These are phyloP conservation scores for Aegithalos caudatus DNA, from an alignment of 2,113 vertebrate genomes.

Conservation along the genomic window DNA sequence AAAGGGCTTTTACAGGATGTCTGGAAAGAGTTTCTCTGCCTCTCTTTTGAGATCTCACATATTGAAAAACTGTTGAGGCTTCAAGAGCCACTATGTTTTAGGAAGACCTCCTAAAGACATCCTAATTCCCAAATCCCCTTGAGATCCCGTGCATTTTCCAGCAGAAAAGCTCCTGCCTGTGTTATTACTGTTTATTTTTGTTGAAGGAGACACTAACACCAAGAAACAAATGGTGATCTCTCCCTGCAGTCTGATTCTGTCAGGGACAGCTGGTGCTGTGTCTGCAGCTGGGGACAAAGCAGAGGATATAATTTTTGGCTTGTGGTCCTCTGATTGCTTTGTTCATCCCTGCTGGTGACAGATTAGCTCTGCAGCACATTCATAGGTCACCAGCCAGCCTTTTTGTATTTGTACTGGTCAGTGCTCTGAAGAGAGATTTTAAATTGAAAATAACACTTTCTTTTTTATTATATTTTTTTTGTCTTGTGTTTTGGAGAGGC, in stretches of 20 bases:
- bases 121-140: constrained; percentile 38
- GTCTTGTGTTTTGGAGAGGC: background rate
- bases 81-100: background rate
- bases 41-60: background rate
- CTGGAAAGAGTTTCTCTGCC: background rate
- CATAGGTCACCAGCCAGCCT: constrained; percentile 30
- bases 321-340: constrained; percentile 25
- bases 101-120: constrained; percentile 34
- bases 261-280: constrained; percentile 21
- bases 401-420: constrained; percentile 28
- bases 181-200: constrained; percentile 52
- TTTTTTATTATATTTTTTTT: constrained; percentile 66
- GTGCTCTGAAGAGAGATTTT: constrained; percentile 7
- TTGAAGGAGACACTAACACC: constrained; percentile 43
- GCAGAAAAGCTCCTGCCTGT: constrained; percentile 17
- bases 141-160: background rate
- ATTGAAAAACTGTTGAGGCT: background rate
- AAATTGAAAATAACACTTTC: constrained; percentile 45
- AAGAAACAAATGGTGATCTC: background rate
- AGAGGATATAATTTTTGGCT: constrained; percentile 37
- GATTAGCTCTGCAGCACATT: constrained; percentile 41
- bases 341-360: constrained; percentile 39
- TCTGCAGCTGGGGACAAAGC: background rate
- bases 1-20: background rate
- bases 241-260: constrained; percentile 7